Percentiles rank a stretch among this genome's conserved stretches.
Evolutionary conservation across 2,113 vertebrate genomes (phyloP).

Genomic region (Proteles cristata): DNA sequence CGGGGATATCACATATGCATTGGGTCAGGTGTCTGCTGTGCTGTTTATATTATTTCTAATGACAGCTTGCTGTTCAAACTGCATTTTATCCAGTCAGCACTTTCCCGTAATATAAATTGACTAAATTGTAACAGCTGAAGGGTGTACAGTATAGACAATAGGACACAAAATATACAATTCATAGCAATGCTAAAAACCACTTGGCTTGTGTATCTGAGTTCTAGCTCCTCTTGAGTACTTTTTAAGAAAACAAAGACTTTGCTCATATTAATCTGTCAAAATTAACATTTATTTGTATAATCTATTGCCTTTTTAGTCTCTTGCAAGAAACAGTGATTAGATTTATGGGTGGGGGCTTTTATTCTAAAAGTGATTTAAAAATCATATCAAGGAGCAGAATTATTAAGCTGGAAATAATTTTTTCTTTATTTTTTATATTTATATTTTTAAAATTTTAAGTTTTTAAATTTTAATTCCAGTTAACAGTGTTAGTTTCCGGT

Average conservation of each 20-base stretch:
- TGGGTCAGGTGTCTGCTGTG: neutral
- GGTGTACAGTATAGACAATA: neutral
- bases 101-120: neutral
- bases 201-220: neutral
- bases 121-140: neutral
- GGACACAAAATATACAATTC: neutral
- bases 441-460: neutral
- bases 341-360: neutral
- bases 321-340: neutral
- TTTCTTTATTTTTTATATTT: neutral
- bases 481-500: neutral
- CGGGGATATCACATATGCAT: neutral
- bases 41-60: neutral
- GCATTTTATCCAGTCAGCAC: neutral
- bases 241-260: neutral
- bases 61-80: neutral
- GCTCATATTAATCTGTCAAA: neutral
- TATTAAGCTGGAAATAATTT: neutral
- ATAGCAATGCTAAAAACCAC: neutral
- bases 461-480: neutral
- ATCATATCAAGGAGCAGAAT: neutral
- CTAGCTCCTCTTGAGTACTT: neutral
- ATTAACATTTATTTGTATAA: neutral
- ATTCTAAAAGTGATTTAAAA: neutral
- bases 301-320: neutral